These are phyloP conservation scores for Anthopleura xanthogrammica DNA, from an alignment of 92 coral and sea anemone genomes.

Conservation along the genomic window DNA sequence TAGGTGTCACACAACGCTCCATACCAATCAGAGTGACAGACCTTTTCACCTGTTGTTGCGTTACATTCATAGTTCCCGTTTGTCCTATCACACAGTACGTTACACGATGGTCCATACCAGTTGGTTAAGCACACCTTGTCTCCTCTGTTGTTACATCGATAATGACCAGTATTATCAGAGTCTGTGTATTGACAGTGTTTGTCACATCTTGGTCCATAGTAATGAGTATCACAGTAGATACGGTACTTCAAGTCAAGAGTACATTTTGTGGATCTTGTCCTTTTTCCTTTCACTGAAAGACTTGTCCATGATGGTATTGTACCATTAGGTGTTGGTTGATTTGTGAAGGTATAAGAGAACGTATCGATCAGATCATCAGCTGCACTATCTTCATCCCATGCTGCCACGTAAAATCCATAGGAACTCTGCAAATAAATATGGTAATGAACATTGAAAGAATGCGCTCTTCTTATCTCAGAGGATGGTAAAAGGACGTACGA, in stretches of 20 bases:
- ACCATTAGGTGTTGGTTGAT: constrained; percentile 24
- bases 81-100: too few species aligned
- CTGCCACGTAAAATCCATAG: constrained; percentile 17
- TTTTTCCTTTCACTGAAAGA: neutral
- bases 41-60: too few species aligned
- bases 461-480: too few species aligned
- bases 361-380: constrained; percentile 31
- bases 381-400: constrained; percentile 22
- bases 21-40: constrained; percentile 45
- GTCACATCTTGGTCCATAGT: constrained; percentile 45
- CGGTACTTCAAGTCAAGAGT: constrained; percentile 10
- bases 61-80: too few species aligned
- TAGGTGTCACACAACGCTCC: constrained; percentile 40
- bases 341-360: constrained; percentile 24
- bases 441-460: too few species aligned
- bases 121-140: constrained; percentile 36
- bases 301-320: constrained; percentile 8
- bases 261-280: neutral
- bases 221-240: constrained; percentile 33
- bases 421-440: too few species aligned
- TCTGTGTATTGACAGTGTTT: constrained; percentile 40
- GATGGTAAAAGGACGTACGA: too few species aligned
- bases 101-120: constrained; percentile 19
- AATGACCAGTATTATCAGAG: constrained; percentile 50
- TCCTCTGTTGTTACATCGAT: constrained; percentile 40